A percentile compares a stretch with the other conserved stretches of the same genome.
Evolutionary conservation across 2,113 vertebrate species (phyloP).

Genomic region (Hydropotes inermis): DNA sequence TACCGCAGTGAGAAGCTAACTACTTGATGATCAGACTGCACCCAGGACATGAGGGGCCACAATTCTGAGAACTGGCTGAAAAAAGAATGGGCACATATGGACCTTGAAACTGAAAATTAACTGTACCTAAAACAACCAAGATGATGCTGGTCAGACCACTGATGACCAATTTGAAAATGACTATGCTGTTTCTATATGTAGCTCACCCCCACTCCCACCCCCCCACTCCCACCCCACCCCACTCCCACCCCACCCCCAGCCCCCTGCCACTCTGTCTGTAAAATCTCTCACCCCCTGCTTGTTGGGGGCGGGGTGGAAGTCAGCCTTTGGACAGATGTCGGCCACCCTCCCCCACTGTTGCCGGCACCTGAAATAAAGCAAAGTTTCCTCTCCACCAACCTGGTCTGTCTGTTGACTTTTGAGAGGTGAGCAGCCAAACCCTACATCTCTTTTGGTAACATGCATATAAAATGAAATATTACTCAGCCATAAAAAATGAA

Average conservation of each 20-base stretch:
- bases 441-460: neutral
- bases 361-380: neutral
- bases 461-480: neutral
- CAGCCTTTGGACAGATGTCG: rapidly evolving
- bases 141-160: neutral
- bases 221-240: rapidly evolving
- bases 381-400: neutral
- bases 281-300: neutral
- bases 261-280: rapidly evolving
- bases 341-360: neutral
- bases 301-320: neutral
- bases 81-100: neutral
- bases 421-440: neutral
- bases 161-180: neutral
- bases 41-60: neutral
- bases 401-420: neutral
- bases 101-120: neutral
- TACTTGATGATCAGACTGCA: neutral
- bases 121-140: neutral
- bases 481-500: neutral
- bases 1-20: neutral
- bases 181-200: neutral
- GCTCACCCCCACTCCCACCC: neutral
- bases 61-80: neutral
- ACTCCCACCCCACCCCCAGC: neutral